A percentile compares a stretch with the other conserved stretches of the same genome.
phyloP scores from a whole-genome alignment of 2,888 invertebrate species.

The Drosophila subsilvestris region DNA sequence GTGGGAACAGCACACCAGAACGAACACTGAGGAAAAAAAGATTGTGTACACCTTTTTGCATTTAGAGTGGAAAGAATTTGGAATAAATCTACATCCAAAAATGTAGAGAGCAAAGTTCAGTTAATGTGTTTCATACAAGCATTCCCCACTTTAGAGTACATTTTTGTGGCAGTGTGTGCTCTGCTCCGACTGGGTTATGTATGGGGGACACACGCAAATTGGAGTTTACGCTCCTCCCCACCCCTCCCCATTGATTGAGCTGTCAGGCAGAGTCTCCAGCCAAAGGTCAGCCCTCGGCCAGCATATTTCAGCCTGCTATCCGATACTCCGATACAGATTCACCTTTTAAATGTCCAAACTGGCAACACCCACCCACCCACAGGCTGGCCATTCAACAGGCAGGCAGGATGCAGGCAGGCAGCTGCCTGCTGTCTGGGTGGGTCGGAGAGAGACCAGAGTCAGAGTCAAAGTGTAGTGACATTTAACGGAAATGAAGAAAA shows the following conservation, averaged over 20 bases:
- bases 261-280: neutral
- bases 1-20: neutral
- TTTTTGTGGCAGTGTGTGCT: neutral
- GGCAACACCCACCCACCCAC: neutral
- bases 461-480: conserved; percentile 61
- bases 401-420: neutral
- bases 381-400: conserved; percentile 10
- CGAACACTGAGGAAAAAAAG: neutral
- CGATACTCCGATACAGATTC: neutral
- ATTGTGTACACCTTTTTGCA: neutral
- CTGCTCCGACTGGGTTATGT: neutral
- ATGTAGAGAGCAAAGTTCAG: neutral
- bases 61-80: neutral
- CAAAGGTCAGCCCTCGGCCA: neutral
- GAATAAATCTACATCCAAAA: neutral
- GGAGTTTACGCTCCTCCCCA: neutral
- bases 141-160: too few relatives aligned
- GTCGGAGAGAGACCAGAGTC: neutral
- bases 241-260: neutral
- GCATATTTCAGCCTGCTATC: neutral
- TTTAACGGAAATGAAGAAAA: conserved; percentile 70
- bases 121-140: too few relatives aligned
- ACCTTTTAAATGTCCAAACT: conserved; percentile 9
- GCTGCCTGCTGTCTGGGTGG: neutral
- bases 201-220: neutral